Base-by-base conservation (phyloP, 2,888 invertebrate species). In the Cacoxenus indagator region DNA sequence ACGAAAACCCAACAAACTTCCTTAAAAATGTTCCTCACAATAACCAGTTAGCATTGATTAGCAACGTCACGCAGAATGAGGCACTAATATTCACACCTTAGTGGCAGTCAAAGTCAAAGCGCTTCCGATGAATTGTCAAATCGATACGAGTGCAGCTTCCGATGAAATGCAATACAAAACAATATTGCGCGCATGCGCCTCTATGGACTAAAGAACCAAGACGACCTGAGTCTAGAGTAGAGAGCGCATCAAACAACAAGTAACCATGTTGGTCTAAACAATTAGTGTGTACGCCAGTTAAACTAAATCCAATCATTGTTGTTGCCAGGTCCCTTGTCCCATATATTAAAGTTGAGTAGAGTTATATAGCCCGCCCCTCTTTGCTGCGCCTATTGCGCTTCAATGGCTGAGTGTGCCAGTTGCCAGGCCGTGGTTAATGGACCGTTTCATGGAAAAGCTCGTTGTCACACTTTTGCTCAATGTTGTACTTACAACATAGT, bases 81-180 rank as follows among this genome's bases (percentile, higher is more conserved):
- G 72, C 70, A 72, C 70, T 69, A 75, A 74, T 72, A 65, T 64
- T 75, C 70, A 74, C 76, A 75, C 75, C 69, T 72, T 45, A 73
- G 59, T 67, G 70, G 14, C 29, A 59, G 19, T 37, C 61, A 62
- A 72, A 59, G 19, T 37, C 61, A 62, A 72, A 26, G 61, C 59
- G 74, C 73, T 76, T 76, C 74, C 73, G 67, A 64, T 71, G 76
- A 76, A 76, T 73, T 75, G 70, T 70, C 75, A 76, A 65, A 67
- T 71, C 74, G 68, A 76, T 67, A 73, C 65, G 67, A 76, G 46
- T 19, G 68, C 73, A 73, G 76, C 75, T 76, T 76, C 76, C 71
- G 74, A 73, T 71, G 75, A 75, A 76, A 68, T 66, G 17, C 45
- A 9, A 5, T 31, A 5, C 5, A 31, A 9, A 31, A 5, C 31